Evolutionary conservation across 2,888 invertebrate species (phyloP).

Genomic region (Tupiocoris notatus): DNA sequence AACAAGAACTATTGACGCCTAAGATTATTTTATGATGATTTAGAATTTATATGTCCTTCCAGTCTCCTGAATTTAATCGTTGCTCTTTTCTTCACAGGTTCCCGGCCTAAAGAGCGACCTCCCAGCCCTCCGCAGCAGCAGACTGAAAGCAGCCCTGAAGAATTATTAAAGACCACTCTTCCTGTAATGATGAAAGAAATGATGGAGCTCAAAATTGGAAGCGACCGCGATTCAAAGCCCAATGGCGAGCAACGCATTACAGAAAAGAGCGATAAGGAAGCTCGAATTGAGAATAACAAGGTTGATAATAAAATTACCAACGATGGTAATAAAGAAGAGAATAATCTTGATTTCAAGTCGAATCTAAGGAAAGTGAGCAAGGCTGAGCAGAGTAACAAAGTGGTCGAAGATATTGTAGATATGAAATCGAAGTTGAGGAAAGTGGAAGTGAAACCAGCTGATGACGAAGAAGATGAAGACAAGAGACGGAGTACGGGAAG

Average conservation of each 20-base stretch:
- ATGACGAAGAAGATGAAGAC: constrained; percentile 68
- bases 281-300: constrained; percentile 16
- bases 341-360: constrained; percentile 56
- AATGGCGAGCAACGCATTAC: constrained; percentile 28
- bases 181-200: constrained; percentile 63
- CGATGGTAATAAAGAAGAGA: constrained; percentile 52
- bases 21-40: too few species aligned
- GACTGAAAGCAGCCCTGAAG: constrained; percentile 47
- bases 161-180: constrained; percentile 56
- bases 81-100: constrained; percentile 21
- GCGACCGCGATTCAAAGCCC: constrained; percentile 15
- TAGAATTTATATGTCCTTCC: neutral
- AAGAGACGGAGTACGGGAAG: constrained; percentile 89
- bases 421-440: constrained; percentile 80
- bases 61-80: neutral
- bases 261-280: constrained; percentile 19
- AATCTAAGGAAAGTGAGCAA: constrained; percentile 65
- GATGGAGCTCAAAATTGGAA: constrained; percentile 46
- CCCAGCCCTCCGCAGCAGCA: constrained; percentile 49
- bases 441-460: constrained; percentile 61
- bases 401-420: constrained; percentile 69
- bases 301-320: constrained; percentile 14
- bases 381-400: constrained; percentile 65
- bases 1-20: too few species aligned
- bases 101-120: constrained; percentile 49